Evolutionary conservation across 2,113 vertebrate species (phyloP), one percentile per base, ranked within the genome.

Genomic region (Cryptoleucopteryx plumbea): DNA sequence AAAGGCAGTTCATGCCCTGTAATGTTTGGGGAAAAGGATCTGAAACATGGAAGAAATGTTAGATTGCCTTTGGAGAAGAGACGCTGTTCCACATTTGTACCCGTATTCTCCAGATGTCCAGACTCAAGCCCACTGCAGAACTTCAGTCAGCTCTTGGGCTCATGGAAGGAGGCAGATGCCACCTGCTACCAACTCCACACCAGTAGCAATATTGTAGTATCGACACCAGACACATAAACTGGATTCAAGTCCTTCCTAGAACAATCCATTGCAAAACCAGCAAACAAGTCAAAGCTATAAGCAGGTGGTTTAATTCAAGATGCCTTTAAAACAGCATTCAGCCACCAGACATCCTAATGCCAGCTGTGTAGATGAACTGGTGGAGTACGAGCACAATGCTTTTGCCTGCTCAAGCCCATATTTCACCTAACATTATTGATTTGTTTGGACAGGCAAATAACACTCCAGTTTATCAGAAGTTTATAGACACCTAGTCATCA

Each of bases 21-120:
- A 38, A 10, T 13, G 5, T 21, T 16, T 75, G 13, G 7, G 20
- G 19, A 43, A 56, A 87, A 70, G 32, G n/a, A 63, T 20, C 47
- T 82, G 47, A 55, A 25, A 16, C 22, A 63, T 17, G 16, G 48
- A 70, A 70, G 48, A 70, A 61, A 68, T 32, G 4, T 43, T 29
- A 23, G 36, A 34, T 43, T 62, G 47, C n/a, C n/a, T 55, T 68
- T 56, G 48, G 59, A 70, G 7, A 47, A 22, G 16, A 63, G 13
- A 10, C 3, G 0, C 6, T 72, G 10, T 34, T 48, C 18, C 42
- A 15, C 7, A 20, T 50, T 53, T 3, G 1, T 40, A 21, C 10
- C 21, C 14, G 2, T 38, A 31, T 45, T 36, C 16, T 71, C 32
- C 56, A 70, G 13, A 25, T 38, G 7, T 38, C 42, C 50, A 34